Evolutionary conservation across 2,888 invertebrate genomes (phyloP).

Genomic region (Euphydryas editha): DNA sequence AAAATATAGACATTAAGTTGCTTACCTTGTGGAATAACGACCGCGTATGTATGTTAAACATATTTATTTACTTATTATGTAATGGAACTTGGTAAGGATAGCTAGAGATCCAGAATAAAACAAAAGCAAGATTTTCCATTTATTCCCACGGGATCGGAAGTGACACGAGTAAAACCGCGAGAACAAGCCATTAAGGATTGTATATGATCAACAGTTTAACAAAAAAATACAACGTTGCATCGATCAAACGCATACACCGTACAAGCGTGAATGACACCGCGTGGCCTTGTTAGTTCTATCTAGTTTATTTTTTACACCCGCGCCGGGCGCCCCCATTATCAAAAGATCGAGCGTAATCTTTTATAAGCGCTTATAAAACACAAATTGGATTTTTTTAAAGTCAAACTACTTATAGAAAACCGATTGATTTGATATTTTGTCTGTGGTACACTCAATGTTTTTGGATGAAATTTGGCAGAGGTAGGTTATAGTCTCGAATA

Average conservation of each 20-base stretch:
- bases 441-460: too few relatives aligned
- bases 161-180: neutral
- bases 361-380: neutral
- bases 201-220: neutral
- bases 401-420: neutral
- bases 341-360: conserved; percentile 20
- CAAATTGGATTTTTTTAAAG: neutral
- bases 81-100: too few relatives aligned
- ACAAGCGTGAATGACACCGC: conserved; percentile 52
- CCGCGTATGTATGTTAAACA: too few relatives aligned
- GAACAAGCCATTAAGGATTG: neutral
- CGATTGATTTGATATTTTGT: neutral
- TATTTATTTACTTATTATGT: too few relatives aligned
- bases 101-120: too few relatives aligned
- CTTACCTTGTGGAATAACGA: too few relatives aligned
- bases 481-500: too few relatives aligned
- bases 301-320: conserved; percentile 51
- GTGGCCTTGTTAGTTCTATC: conserved; percentile 63
- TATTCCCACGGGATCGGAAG: neutral
- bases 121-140: too few relatives aligned
- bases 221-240: conserved; percentile 20
- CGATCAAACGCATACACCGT: conserved; percentile 32
- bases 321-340: conserved; percentile 31
- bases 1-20: too few relatives aligned
- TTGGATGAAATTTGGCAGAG: too few relatives aligned